phyloP scores from a whole-genome alignment of 2,888 invertebrate species.

The Eurytoma californica region DNA sequence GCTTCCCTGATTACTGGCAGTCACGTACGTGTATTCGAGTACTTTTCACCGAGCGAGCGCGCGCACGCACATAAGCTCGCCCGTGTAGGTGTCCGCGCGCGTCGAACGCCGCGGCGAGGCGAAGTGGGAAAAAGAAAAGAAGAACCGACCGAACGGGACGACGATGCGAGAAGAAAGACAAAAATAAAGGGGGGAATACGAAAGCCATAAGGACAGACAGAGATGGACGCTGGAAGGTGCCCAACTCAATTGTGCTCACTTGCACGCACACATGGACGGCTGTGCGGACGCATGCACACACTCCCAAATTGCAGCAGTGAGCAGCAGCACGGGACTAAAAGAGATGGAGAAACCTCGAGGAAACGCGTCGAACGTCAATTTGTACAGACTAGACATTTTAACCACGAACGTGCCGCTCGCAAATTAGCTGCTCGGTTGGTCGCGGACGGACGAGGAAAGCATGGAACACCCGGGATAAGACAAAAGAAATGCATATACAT shows the following conservation, averaged over 20 bases:
- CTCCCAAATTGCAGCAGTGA: not conserved
- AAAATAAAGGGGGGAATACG: conserved; percentile 46
- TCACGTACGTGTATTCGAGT: conserved; percentile 43
- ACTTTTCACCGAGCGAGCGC: conserved; percentile 13
- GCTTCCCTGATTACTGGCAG: conserved; percentile 39
- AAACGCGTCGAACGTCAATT: conserved; percentile 49
- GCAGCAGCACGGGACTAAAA: not conserved
- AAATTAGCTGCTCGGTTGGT: not conserved
- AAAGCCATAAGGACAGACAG: conserved; percentile 38
- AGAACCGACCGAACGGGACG: conserved; percentile 12
- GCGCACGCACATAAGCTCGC: not conserved
- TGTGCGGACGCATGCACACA: not conserved
- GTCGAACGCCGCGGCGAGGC: conserved; percentile 30
- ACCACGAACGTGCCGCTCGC: conserved; percentile 21
- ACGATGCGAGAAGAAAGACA: conserved; percentile 37
- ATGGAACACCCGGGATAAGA: conserved; percentile 1
- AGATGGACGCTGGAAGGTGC: conserved; percentile 41
- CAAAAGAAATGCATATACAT: conserved; percentile 26
- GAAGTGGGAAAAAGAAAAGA: conserved; percentile 38
- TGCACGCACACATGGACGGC: not conserved
- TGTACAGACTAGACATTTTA: conserved; percentile 35
- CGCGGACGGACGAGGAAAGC: conserved; percentile 2
- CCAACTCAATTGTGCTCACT: not conserved
- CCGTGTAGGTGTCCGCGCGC: conserved; percentile 7
- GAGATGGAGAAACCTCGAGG: not conserved